phyloP scores from a whole-genome alignment of 2,797 vertebrate genomes.

The Tadarida brasiliensis region DNA sequence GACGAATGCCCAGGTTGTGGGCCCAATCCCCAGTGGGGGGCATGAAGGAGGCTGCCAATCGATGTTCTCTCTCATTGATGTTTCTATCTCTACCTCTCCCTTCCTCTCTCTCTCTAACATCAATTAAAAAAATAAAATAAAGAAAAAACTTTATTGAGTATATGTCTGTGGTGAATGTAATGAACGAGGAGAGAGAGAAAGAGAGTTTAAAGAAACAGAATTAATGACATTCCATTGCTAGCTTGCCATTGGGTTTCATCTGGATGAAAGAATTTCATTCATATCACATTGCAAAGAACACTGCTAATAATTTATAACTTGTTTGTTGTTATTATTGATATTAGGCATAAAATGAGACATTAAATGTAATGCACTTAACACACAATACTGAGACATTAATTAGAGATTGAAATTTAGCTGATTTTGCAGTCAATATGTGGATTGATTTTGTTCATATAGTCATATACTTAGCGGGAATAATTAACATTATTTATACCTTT shows the following conservation, averaged over 20 bases:
- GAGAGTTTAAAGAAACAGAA: not conserved
- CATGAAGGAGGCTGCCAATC: too few relatives aligned
- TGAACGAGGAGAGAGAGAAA: not conserved
- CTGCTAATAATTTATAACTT: not conserved
- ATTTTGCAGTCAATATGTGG: not conserved
- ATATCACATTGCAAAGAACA: not conserved
- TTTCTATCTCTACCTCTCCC: too few relatives aligned
- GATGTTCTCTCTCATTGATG: too few relatives aligned
- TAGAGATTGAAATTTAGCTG: not conserved
- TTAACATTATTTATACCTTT: not conserved
- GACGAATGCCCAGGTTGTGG: too few relatives aligned
- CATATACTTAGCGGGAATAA: not conserved
- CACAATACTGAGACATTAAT: conserved; percentile 1
- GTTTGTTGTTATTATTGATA: not conserved
- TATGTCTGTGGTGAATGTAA: not conserved
- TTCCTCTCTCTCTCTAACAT: too few relatives aligned
- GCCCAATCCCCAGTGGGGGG: too few relatives aligned
- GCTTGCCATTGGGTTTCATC: not conserved
- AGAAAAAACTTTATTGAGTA: not conserved
- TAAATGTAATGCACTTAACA: not conserved
- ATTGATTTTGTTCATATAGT: not conserved
- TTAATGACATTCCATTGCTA: not conserved
- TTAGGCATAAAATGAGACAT: not conserved
- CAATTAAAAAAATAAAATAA: too few relatives aligned
- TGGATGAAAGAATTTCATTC: not conserved